phyloP scores from a whole-genome alignment of 1,140 invertebrate genomes.

The Diachasmimorpha longicaudata region DNA sequence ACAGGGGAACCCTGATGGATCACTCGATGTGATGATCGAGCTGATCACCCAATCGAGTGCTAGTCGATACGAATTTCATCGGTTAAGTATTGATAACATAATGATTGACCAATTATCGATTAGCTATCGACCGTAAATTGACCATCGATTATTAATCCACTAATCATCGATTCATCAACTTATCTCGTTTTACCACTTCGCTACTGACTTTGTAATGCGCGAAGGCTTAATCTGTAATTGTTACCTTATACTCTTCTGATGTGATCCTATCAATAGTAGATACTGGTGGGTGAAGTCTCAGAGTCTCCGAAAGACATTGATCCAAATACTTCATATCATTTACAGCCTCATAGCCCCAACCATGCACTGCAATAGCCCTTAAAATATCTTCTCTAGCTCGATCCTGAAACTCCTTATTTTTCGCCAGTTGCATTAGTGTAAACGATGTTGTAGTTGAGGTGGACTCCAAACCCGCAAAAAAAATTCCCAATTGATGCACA shows the following conservation, averaged over 20 bases:
- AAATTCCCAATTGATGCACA: conserved; percentile 47
- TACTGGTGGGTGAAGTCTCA: conserved; percentile 68
- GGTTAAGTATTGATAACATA: no score
- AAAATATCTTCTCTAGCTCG: conserved; percentile 68
- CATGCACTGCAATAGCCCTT: conserved; percentile 48
- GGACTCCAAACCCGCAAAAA: conserved; percentile 67
- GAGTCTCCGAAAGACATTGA: conserved; percentile 47
- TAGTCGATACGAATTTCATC: no score
- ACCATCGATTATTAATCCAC: no score
- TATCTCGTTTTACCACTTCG: no score
- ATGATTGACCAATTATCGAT: no score
- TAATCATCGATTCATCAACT: no score
- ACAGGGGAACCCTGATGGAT: no score
- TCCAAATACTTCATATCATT: conserved; percentile 54
- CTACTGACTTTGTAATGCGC: no score
- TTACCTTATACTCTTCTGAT: conserved; percentile 55
- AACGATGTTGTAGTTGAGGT: conserved; percentile 61
- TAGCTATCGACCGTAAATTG: no score
- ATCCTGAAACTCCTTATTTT: conserved; percentile 46
- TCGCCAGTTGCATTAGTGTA: conserved; percentile 58
- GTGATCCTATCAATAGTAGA: conserved; percentile 65
- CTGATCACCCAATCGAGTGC: no score
- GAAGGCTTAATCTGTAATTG: neutral
- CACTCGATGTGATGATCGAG: no score
- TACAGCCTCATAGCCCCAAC: conserved; percentile 47